These are phyloP conservation scores for Antheraea mylitta DNA, from an alignment of 1,140 invertebrate genomes.

Conservation along the genomic window DNA sequence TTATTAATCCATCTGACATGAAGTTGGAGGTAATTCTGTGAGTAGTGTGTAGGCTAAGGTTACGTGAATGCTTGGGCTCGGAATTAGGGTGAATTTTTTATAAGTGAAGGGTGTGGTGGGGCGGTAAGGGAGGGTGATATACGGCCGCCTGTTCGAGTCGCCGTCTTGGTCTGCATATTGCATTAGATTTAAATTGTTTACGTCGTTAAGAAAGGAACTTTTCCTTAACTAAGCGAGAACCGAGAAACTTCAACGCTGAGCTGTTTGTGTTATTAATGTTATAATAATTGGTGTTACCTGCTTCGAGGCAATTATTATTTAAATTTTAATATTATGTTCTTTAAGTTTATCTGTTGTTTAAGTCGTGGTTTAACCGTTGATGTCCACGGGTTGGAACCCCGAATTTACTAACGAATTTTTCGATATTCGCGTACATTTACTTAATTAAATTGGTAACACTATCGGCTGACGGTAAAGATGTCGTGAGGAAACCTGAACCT, in stretches of 20 bases:
- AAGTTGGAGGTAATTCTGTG: constrained; percentile 5
- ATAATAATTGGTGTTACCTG: constrained; percentile 22
- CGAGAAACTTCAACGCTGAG: constrained; percentile 37
- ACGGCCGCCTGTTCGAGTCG: constrained; percentile 27
- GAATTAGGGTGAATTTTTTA: constrained; percentile 64
- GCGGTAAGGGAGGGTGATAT: constrained; percentile 27
- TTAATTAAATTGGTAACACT: too few relatives aligned
- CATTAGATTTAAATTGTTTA: constrained; percentile 77
- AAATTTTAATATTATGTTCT: not conserved
- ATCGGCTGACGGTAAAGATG: too few relatives aligned
- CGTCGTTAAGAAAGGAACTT: constrained; percentile 74
- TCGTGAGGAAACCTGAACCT: too few relatives aligned
- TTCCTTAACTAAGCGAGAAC: constrained; percentile 43
- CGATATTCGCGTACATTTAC: too few relatives aligned
- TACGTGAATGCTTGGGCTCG: constrained; percentile 26
- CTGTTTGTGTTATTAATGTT: constrained; percentile 39
- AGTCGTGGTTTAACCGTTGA: too few relatives aligned
- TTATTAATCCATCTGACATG: constrained; percentile 3
- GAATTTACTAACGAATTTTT: too few relatives aligned
- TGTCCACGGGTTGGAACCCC: too few relatives aligned
- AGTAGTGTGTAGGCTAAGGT: constrained; percentile 31
- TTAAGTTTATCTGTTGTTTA: too few relatives aligned
- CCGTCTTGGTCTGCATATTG: constrained; percentile 64
- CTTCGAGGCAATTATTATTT: constrained; percentile 8
- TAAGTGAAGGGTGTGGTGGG: constrained; percentile 46